These are phyloP conservation scores for Spisula subtruncata DNA, from an alignment of 2,888 invertebrate genomes.

Conservation along the genomic window DNA sequence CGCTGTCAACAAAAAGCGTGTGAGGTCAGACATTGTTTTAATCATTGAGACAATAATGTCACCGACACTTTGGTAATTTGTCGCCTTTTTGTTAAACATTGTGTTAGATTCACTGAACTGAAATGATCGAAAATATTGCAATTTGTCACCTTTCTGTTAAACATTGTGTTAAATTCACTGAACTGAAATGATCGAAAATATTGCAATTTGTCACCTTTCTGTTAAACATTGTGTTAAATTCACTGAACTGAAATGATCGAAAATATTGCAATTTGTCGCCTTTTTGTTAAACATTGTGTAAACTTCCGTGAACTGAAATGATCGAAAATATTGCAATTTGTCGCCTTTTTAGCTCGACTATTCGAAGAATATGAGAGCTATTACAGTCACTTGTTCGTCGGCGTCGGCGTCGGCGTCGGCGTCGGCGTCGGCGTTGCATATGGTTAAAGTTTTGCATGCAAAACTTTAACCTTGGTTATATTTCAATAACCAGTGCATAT, in stretches of 20 bases:
- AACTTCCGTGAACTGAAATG: not conserved
- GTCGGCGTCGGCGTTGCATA: no score
- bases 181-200: not conserved
- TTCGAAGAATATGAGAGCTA: no score
- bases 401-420: no score
- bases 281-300: not conserved
- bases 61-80: not conserved
- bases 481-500: no score
- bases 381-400: no score
- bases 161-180: not conserved
- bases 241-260: not conserved
- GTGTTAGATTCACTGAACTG: not conserved
- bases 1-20: not conserved
- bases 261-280: no score
- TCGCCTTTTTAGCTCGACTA: no score
- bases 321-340: no score
- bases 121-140: no score
- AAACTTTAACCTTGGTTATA: no score
- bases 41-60: not conserved
- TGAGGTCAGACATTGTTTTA: conserved; percentile 36
- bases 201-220: conserved; percentile 18
- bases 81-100: conserved; percentile 12
- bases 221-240: not conserved
- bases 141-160: conserved; percentile 20
- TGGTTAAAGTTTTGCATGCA: no score